Evolutionary conservation across 1,140 invertebrate species (phyloP).

Genomic region (Cydia fagiglandana): DNA sequence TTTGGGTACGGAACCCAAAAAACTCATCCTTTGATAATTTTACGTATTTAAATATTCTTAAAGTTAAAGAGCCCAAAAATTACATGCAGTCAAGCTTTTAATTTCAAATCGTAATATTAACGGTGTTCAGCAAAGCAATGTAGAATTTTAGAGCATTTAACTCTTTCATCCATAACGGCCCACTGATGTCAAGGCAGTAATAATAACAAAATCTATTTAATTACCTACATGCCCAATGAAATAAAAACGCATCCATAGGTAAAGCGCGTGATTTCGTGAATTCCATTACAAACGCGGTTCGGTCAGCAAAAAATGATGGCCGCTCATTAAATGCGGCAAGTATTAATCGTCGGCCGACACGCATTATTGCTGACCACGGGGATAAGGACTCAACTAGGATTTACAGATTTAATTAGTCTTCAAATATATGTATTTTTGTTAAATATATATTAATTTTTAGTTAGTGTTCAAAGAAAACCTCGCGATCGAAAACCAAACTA

Average conservation of each 20-base stretch:
- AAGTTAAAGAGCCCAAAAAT: too few relatives aligned
- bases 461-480: background rate
- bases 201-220: background rate
- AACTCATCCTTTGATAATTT: too few relatives aligned
- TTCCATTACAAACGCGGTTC: background rate
- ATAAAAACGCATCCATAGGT: background rate
- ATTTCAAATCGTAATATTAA: too few relatives aligned
- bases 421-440: too few relatives aligned
- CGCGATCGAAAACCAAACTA: background rate
- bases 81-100: too few relatives aligned
- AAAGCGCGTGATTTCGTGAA: background rate
- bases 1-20: too few relatives aligned
- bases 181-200: background rate
- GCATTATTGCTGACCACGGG: background rate
- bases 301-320: slow-evolving; percentile 12
- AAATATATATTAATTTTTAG: background rate
- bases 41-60: too few relatives aligned
- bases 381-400: background rate
- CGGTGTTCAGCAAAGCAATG: too few relatives aligned
- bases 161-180: too few relatives aligned
- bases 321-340: background rate
- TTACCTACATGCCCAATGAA: background rate
- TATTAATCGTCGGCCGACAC: background rate
- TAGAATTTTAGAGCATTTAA: too few relatives aligned
- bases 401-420: background rate